Conservation (phyloP, 2,797 vertebrate genomes). For the Nyctibius grandis region DNA sequence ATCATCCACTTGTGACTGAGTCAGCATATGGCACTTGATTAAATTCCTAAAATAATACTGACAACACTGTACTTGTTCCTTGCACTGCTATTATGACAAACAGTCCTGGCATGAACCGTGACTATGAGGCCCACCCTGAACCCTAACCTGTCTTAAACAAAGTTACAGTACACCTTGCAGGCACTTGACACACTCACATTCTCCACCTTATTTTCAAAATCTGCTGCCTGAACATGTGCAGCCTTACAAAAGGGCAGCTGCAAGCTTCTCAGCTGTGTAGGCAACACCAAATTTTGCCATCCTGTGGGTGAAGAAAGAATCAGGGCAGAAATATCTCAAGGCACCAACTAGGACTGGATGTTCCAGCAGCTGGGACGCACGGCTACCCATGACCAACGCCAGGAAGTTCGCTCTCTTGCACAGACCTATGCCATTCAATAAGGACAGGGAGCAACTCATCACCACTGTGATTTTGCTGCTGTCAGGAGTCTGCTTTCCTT, state of each 20-base stretch:
- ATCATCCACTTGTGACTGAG: constrained; percentile 11
- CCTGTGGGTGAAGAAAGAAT: not conserved
- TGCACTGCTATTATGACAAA: not conserved
- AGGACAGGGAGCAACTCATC: not conserved
- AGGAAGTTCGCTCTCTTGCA: not conserved
- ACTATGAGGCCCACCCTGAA: not conserved
- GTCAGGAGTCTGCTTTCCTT: not conserved
- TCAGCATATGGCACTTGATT: constrained; percentile 21
- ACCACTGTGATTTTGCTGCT: not conserved
- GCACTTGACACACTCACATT: not conserved
- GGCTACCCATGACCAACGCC: not conserved
- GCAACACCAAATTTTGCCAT: not conserved
- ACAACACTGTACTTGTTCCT: constrained; percentile 18
- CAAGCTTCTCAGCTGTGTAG: not conserved
- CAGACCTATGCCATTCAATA: not conserved
- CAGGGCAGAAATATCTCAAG: not conserved
- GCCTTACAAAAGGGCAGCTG: not conserved
- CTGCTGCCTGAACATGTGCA: not conserved
- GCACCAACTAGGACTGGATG: not conserved
- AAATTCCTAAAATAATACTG: constrained; percentile 51
- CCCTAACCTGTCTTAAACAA: not conserved
- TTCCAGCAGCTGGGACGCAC: not conserved
- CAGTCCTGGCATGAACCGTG: not conserved
- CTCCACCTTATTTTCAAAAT: not conserved
- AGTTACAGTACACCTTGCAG: constrained; percentile 10